Base-by-base conservation (phyloP, 2,113 vertebrate species). In the Tachysurus vachellii region DNA sequence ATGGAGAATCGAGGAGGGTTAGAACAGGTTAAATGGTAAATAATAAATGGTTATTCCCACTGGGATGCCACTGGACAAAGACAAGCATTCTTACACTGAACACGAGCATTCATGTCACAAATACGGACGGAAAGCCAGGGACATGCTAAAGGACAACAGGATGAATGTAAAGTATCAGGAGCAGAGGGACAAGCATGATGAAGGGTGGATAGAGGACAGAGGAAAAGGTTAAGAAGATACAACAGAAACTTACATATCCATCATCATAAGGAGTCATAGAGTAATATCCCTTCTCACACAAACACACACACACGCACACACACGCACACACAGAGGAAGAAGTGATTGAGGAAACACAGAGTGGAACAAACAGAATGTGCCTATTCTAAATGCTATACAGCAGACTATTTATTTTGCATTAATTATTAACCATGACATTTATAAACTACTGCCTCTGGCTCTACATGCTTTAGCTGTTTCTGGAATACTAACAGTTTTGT, bases 181-280 rank as follows among this genome's bases (percentile, higher is more conserved):
- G 90, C 86, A 85, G 54, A 17, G 36, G 57, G 56, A 87, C 73
- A 89, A 92, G 93, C 92, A 94, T 4, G 77, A 88, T 85, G 56
- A 73, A 56, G 73, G 50, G 85, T 86, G 90, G 92, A 89, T 82
- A 53, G 82, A 53, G 57, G 54, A 42, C 44, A n/a, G 83, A 83
- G 36, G 50, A 76, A 86, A 84, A 88, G 71, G 88, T 91, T 92
- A 93, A 93, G 93, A 94, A 95, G 90, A 92, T 94, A 95, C 93
- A 89, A 90, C 91, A 93, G 84, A 91, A 94, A 97, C 97, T 98
- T 97, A 98, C 97, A 97, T 97, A 97, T 95, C 93, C 96, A 93
- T 97, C 96, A 96, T 97, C 96, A 96, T 95, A 97, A 89, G 96
- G 96, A 95, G 95, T 96, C 96, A 97, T 94, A 96, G 95, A 97